Evolutionary conservation across 1,140 invertebrate genomes (phyloP), one percentile per base, ranked within the genome.

Genomic region (Brachionus calyciflorus): DNA sequence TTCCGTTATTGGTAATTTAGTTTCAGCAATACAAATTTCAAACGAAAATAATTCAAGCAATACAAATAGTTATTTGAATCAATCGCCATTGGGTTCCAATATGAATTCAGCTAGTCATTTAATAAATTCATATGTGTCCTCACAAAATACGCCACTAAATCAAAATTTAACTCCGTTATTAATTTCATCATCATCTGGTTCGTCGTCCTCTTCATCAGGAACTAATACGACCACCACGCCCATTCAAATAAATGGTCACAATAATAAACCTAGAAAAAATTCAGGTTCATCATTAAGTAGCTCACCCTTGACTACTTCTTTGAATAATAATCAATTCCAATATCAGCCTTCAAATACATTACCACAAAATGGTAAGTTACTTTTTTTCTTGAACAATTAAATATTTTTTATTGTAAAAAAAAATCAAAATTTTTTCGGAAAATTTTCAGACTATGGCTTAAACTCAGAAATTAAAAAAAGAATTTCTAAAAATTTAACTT

Each of bases 241-340:
- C 19, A 51, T 55, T 21, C 69, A 49, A 73, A 49, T 55, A 51
- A 49, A 73, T 26, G 37, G 28, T 26, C 17, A 19, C 6, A 73
- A n/a, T n/a, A n/a, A 73, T 40, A 73, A 55, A 73, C 48, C 19
- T 24, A 49, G 69, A 37, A 73, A 73, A 55, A 73, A 55, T 37
- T 73, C 69, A 30, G 28, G 28, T 12, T 30, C 69, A 17, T 73
- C 69, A 24, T 12, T 73, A 24, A 73, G 14, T 37, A 73, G 51
- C n/a, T 73, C 69, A 21, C 69, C 69, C 10, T 24, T 65, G 5
- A 46, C 30, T 41, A 44, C 60, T 14, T 19, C 41, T 65, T 17
- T 19, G 19, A n/a, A n/a, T n/a, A 41, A 41, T 65, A 21, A 24
- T n/a, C 60, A 65, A 26, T 65, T 65, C 37, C 60, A 65, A 2